Evolutionary conservation across 2,888 invertebrate species (phyloP), one percentile per base, ranked within the genome.

Genomic region (Parnassius mnemosyne): DNA sequence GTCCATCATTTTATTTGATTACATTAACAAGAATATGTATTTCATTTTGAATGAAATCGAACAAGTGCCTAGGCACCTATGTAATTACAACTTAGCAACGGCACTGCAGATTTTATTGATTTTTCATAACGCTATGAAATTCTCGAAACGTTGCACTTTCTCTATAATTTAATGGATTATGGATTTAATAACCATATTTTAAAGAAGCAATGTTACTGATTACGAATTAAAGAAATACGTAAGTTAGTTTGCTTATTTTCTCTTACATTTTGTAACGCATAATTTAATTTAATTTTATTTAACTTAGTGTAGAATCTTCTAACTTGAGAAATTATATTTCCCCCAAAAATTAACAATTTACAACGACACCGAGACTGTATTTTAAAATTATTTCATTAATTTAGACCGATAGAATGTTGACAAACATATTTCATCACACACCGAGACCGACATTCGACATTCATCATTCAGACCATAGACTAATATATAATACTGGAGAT

Each of bases 341-440:
- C 9, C 9, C 1, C 1, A 13, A 16, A 9, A 10, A 49, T 49
- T 7, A 49, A 49, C 13, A 13, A 49, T 13, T 49, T 49, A 49
- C 9, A 49, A 7, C 7, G n/a, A 9, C 5, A 9, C 9, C 16
- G 3, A 13, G 47, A 11, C 43, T 43, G 11, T 49, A 46, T 12
- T 12, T 12, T 11, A 46, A 46, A 46, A 34, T 7, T 10, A 49
- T 49, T 49, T 49, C 3, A 64, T n/a, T 63, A 47, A 47, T 65
- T 66, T 68, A 78, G 79, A 84, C 85, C 85, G 75, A 86, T 86
- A 82, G 71, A 73, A 75, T 88, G 87, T 87, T 88, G 87, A 89
- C 87, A 89, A 89, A 89, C 87, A 89, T 77, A 76, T 74, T 73
- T 72, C 71, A 71, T 71, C 59, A 69, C 66, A 67, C 65, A 68